phyloP scores from a whole-genome alignment of 2,888 invertebrate genomes.

The Conops quadrifasciatus region DNA sequence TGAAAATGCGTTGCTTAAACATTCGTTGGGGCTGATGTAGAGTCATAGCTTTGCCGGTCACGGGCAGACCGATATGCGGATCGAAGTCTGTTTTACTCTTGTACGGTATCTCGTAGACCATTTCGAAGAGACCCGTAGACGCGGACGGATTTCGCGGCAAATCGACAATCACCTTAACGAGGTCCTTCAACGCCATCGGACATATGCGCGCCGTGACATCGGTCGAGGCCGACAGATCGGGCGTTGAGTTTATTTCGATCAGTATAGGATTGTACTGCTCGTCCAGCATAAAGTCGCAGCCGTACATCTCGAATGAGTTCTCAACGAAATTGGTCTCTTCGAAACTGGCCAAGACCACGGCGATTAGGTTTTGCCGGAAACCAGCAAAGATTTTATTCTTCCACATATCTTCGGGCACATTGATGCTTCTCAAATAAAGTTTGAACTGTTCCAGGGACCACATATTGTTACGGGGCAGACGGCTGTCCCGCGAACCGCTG shows the following conservation, averaged over 20 bases:
- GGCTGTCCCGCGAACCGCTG: constrained; percentile 65
- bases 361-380: constrained; percentile 83
- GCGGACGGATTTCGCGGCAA: constrained; percentile 60
- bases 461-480: constrained; percentile 81
- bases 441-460: constrained; percentile 74
- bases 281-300: constrained; percentile 90
- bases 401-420: constrained; percentile 68
- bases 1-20: constrained; percentile 1
- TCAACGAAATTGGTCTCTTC: constrained; percentile 74
- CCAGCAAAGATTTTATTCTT: constrained; percentile 80
- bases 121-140: constrained; percentile 71
- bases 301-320: constrained; percentile 88
- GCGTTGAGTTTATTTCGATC: constrained; percentile 92
- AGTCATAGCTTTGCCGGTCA: constrained; percentile 45
- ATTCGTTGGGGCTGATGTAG: constrained; percentile 32
- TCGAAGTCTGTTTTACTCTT: constrained; percentile 43
- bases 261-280: constrained; percentile 87
- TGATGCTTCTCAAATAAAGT: constrained; percentile 63
- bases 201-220: constrained; percentile 85
- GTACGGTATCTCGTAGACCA: constrained; percentile 64
- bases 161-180: constrained; percentile 80
- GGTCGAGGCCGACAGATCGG: constrained; percentile 83
- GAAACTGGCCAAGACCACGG: constrained; percentile 81
- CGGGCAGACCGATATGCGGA: constrained; percentile 37
- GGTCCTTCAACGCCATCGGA: constrained; percentile 81